Evolutionary conservation across 2,888 invertebrate species (phyloP).

Genomic region (Diplolepis rosae): DNA sequence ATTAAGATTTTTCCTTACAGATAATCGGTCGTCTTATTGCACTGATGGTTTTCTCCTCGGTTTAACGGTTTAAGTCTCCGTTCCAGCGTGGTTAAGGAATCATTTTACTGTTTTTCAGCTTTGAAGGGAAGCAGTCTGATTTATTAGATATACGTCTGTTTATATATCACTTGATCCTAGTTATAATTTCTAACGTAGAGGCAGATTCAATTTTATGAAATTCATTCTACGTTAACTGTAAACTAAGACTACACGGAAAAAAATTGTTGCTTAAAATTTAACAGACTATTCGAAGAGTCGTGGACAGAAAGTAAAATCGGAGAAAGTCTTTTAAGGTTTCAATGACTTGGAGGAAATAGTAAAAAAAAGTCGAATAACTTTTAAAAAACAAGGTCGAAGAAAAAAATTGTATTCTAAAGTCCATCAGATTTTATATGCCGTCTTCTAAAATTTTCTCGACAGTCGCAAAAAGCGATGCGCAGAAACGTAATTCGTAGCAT

Average conservation of each 20-base stretch:
- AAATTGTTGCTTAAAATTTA: too few species aligned
- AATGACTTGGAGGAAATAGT: too few species aligned
- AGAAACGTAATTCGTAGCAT: too few species aligned
- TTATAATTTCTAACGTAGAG: slow-evolving; percentile 17
- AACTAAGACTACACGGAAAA: background rate
- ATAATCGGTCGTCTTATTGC: slow-evolving; percentile 27
- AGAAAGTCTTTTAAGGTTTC: too few species aligned
- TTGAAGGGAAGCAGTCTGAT: slow-evolving; percentile 26
- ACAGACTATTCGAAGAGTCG: too few species aligned
- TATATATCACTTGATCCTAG: slow-evolving; percentile 29
- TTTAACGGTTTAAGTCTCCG: slow-evolving; percentile 24
- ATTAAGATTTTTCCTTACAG: slow-evolving; percentile 27
- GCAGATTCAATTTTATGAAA: slow-evolving; percentile 24
- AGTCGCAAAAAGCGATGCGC: too few species aligned
- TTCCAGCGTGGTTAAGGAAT: slow-evolving; percentile 14
- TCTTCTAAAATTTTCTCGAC: too few species aligned
- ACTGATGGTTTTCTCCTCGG: slow-evolving; percentile 14
- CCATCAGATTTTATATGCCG: too few species aligned
- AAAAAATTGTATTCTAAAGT: too few species aligned
- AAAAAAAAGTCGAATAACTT: too few species aligned
- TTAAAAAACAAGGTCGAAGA: too few species aligned
- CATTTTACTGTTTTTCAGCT: slow-evolving; percentile 25
- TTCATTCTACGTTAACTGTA: slow-evolving; percentile 10
- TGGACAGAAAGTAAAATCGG: too few species aligned
- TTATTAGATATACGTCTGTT: slow-evolving; percentile 27